A percentile compares a stretch with the other conserved stretches of the same genome.
Conservation (phyloP, 2,113 vertebrate genomes). For the Chamaea fasciata region DNA sequence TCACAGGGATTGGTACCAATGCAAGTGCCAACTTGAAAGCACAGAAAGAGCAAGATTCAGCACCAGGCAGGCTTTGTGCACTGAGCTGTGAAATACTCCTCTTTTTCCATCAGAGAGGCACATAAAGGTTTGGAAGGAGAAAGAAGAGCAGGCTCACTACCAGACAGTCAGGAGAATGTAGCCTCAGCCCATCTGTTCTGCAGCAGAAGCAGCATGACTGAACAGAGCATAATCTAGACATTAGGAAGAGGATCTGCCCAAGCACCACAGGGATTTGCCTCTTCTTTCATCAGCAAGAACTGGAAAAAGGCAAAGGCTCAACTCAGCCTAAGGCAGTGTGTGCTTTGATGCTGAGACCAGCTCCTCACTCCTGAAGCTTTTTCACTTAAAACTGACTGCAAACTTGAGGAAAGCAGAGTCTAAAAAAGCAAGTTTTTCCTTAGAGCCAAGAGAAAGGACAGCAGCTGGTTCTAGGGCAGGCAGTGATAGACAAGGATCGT, state of each 20-base stretch:
- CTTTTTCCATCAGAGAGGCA: neutral
- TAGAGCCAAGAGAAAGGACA: neutral
- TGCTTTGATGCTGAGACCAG: neutral
- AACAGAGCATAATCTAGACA: neutral
- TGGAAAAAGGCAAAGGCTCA: neutral
- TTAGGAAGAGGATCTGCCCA: neutral
- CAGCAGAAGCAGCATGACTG: neutral
- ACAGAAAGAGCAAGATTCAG: neutral
- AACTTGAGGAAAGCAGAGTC: neutral
- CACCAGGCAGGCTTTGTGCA: neutral
- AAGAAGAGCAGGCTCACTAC: neutral
- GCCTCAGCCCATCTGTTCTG: neutral
- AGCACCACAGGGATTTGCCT: neutral
- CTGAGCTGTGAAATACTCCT: neutral
- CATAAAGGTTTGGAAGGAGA: neutral
- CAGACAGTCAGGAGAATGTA: neutral
- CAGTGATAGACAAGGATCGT: neutral
- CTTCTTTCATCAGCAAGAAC: neutral
- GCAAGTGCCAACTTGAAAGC: neutral
- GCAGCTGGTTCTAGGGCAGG: neutral
- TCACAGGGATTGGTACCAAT: neutral
- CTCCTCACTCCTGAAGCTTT: neutral
- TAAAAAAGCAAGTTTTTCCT: neutral
- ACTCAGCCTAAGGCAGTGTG: neutral
- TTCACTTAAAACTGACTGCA: neutral